These are phyloP conservation scores for Bufotes viridis DNA, from an alignment of 2,797 vertebrate genomes.

Conservation along the genomic window DNA sequence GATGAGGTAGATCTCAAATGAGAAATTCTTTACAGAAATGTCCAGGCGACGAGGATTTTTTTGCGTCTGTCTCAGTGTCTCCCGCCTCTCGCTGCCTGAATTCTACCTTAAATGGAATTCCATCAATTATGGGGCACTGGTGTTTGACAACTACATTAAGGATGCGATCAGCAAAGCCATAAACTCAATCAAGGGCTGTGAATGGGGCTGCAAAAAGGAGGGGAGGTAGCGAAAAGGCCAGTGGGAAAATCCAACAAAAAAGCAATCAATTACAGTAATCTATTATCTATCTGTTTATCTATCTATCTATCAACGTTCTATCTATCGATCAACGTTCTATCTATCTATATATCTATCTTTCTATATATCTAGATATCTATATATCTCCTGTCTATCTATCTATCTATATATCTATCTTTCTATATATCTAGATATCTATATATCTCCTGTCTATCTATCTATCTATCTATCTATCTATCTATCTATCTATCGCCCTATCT, in stretches of 20 bases:
- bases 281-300: not conserved
- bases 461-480: not conserved
- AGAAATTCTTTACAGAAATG: conserved; percentile 12
- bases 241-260: not conserved
- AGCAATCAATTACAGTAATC: not conserved
- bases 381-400: not conserved
- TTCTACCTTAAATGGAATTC: conserved; percentile 52
- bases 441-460: not conserved
- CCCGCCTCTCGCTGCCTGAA: conserved; percentile 8
- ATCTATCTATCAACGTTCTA: not conserved
- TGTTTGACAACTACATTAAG: conserved; percentile 58
- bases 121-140: conserved; percentile 50
- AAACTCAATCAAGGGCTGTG: conserved; percentile 46
- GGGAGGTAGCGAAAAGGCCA: not conserved
- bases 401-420: not conserved
- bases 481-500: not conserved
- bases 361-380: not conserved
- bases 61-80: not conserved
- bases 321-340: not conserved
- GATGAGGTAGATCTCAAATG: not conserved
- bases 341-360: not conserved
- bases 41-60: not conserved
- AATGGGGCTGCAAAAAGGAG: not conserved
- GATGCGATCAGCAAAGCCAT: conserved; percentile 43
- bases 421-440: not conserved